Conservation (phyloP, 2,888 invertebrate species). For the Miltochrista miniata region DNA sequence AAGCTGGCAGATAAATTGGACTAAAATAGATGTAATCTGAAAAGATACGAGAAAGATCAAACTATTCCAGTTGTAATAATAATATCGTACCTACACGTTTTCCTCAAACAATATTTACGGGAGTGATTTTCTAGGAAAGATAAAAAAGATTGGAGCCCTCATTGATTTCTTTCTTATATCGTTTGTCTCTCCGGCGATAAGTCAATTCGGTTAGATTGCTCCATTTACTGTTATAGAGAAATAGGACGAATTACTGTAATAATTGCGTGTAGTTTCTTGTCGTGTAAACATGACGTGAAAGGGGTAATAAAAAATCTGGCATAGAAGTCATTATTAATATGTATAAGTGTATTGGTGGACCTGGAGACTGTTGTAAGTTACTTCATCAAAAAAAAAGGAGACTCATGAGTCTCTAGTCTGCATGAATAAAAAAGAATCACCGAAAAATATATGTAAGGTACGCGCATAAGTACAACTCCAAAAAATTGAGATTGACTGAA, state of each 20-base stretch:
- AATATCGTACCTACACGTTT: background rate
- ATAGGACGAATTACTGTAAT: background rate
- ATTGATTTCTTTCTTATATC: constrained; percentile 1
- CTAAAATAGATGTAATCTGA: too few relatives aligned
- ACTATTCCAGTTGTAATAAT: background rate
- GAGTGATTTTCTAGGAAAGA: background rate
- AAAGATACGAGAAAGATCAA: background rate
- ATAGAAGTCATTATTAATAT: too few relatives aligned
- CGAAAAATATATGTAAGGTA: too few relatives aligned
- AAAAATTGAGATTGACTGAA: too few relatives aligned
- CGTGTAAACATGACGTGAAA: background rate
- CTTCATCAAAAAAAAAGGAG: too few relatives aligned
- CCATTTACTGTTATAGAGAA: background rate
- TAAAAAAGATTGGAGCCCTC: constrained; percentile 1
- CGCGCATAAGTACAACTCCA: too few relatives aligned
- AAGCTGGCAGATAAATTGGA: too few relatives aligned
- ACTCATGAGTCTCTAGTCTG: too few relatives aligned
- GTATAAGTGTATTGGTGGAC: too few relatives aligned
- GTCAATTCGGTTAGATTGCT: constrained; percentile 1
- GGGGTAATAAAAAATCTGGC: too few relatives aligned
- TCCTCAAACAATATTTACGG: constrained; percentile 3
- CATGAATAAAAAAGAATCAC: too few relatives aligned
- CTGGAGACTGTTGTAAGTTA: too few relatives aligned
- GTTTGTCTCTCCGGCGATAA: background rate
- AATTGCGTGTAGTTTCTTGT: background rate